phyloP scores from a whole-genome alignment of 2,888 invertebrate genomes.

The Junonia oenone region DNA sequence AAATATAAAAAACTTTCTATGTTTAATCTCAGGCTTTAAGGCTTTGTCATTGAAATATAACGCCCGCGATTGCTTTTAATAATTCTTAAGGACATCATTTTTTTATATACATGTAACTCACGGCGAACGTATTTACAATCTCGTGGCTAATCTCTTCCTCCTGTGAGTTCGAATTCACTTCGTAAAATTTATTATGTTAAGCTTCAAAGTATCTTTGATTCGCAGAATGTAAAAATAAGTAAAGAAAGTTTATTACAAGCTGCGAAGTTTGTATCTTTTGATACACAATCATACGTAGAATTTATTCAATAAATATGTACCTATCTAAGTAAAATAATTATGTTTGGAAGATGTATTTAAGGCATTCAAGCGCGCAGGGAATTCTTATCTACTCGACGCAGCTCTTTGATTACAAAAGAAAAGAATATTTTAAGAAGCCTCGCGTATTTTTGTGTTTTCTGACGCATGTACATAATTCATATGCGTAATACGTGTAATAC shows the following conservation, averaged over 20 bases:
- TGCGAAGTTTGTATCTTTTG: background rate
- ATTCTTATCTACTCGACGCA: constrained; percentile 74
- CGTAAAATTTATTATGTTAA: constrained; percentile 18
- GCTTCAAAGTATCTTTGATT: constrained; percentile 18
- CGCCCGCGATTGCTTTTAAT: constrained; percentile 63
- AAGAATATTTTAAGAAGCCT: constrained; percentile 73
- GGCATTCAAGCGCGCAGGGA: constrained; percentile 55
- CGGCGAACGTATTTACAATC: constrained; percentile 33
- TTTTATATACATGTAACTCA: constrained; percentile 48
- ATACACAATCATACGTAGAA: background rate
- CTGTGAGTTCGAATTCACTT: constrained; percentile 23
- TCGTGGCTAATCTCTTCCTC: constrained; percentile 28
- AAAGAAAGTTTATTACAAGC: too few relatives aligned
- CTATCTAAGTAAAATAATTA: constrained; percentile 69
- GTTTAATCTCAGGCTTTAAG: constrained; percentile 74
- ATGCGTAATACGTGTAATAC: constrained; percentile 11
- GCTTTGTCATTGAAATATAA: constrained; percentile 72
- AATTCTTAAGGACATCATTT: constrained; percentile 59
- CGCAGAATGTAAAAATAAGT: constrained; percentile 11
- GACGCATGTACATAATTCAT: constrained; percentile 65
- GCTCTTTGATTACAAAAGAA: constrained; percentile 74
- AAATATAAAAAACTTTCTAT: constrained; percentile 75
- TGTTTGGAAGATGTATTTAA: constrained; percentile 52
- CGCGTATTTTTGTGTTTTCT: constrained; percentile 58
- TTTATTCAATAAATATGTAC: constrained; percentile 70